Conservation (phyloP, 2,113 vertebrate species). For the Vidua macroura region DNA sequence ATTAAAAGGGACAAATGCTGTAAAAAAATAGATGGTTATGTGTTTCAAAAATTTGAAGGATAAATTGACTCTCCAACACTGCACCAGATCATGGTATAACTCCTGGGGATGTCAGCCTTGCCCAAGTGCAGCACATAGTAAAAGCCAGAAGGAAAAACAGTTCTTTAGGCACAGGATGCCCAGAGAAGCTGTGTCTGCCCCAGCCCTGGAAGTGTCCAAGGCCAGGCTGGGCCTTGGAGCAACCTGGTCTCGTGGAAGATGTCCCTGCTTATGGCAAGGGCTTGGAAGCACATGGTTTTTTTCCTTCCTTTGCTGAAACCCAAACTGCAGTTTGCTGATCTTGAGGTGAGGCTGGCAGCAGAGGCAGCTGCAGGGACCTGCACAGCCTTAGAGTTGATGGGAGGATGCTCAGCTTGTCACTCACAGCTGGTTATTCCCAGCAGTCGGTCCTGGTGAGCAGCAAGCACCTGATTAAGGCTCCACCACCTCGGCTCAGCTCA, state of each 20-base stretch:
- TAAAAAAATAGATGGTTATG: background rate
- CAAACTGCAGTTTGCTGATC: background rate
- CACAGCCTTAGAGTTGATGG: background rate
- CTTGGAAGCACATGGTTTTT: background rate
- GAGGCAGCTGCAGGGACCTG: background rate
- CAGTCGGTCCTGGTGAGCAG: background rate
- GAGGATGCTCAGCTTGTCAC: background rate
- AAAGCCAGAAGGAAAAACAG: background rate
- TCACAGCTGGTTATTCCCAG: background rate
- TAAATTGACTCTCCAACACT: background rate
- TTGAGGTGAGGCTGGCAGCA: background rate
- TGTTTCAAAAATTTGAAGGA: background rate
- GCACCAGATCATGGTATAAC: accelerated
- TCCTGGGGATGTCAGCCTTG: background rate
- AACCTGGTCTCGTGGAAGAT: accelerated
- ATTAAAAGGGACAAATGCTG: background rate
- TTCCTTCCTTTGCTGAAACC: background rate
- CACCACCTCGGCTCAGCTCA: accelerated
- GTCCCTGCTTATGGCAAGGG: background rate
- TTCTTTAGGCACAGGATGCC: background rate
- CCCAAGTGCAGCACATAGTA: background rate
- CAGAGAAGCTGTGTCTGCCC: background rate
- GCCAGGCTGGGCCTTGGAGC: background rate
- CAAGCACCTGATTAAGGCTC: background rate
- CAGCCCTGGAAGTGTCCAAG: background rate